These are phyloP conservation scores for Polyploca ridens DNA, from an alignment of 2,888 invertebrate genomes.

Conservation along the genomic window DNA sequence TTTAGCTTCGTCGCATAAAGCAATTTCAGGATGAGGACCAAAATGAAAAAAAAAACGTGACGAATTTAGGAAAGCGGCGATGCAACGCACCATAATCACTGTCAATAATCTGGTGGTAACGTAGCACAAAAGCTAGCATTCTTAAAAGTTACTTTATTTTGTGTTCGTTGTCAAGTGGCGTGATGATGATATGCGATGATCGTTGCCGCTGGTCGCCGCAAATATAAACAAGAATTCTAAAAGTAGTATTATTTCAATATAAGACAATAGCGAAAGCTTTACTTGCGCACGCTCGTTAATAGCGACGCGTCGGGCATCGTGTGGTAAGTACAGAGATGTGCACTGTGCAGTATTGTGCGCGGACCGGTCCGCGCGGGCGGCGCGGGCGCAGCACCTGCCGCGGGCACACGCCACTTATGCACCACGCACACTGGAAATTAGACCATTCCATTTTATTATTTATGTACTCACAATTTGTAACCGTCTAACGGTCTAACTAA, in stretches of 20 bases:
- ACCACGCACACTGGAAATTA: slow-evolving; percentile 45
- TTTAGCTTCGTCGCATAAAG: no score
- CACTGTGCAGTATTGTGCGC: slow-evolving; percentile 35
- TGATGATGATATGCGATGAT: no score
- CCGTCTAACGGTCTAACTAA: no score
- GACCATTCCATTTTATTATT: slow-evolving; percentile 22
- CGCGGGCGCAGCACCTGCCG: slow-evolving; percentile 67
- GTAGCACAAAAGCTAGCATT: no score
- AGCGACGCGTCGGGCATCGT: not conserved
- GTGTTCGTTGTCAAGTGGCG: no score
- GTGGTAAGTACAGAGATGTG: slow-evolving; percentile 16
- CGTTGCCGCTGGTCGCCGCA: not conserved
- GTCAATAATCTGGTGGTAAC: no score
- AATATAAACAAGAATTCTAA: not conserved
- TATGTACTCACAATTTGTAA: not conserved
- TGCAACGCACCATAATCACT: no score
- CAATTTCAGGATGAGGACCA: no score
- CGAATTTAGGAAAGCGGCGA: no score
- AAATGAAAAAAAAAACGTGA: no score
- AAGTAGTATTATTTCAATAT: not conserved
- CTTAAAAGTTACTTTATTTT: no score
- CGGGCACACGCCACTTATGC: slow-evolving; percentile 75
- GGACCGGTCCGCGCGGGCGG: slow-evolving; percentile 47
- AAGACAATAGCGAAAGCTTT: slow-evolving; percentile 7
- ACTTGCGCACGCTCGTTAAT: not conserved